Conservation (phyloP, 2,888 invertebrate species). For the Clivina fossor region DNA sequence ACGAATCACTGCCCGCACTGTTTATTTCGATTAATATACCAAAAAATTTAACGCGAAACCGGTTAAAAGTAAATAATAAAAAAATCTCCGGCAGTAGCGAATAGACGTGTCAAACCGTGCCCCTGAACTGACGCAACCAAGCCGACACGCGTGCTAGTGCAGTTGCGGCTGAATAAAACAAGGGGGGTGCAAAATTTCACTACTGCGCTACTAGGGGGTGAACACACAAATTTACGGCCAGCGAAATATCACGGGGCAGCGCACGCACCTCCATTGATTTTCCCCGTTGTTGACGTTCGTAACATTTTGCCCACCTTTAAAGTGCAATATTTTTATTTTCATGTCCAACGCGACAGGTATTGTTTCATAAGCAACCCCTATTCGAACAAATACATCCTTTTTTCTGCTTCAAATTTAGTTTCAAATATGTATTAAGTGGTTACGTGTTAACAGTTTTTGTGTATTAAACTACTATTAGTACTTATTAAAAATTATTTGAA, state of each 20-base stretch:
- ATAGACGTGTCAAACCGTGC: conserved; percentile 1
- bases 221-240: conserved; percentile 10
- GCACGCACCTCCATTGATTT: conserved; percentile 32
- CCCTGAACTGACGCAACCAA: conserved; percentile 23
- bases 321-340: conserved; percentile 33
- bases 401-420: not conserved
- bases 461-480: not conserved
- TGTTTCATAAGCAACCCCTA: not conserved
- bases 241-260: conserved; percentile 25
- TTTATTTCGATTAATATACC: not conserved
- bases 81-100: no score
- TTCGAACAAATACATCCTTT: conserved; percentile 1
- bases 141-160: conserved; percentile 18
- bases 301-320: conserved; percentile 33
- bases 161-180: conserved; percentile 22
- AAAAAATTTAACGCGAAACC: conserved; percentile 3
- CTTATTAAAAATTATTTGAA: no score
- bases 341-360: conserved; percentile 31
- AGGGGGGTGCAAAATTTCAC: conserved; percentile 8
- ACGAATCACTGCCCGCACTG: conserved; percentile 15
- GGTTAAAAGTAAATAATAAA: not conserved
- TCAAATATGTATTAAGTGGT: conserved; percentile 8
- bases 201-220: conserved; percentile 14
- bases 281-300: conserved; percentile 13
- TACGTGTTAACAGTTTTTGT: not conserved